phyloP scores from a whole-genome alignment of 2,113 vertebrate genomes.

The Stigmatopora nigra region DNA sequence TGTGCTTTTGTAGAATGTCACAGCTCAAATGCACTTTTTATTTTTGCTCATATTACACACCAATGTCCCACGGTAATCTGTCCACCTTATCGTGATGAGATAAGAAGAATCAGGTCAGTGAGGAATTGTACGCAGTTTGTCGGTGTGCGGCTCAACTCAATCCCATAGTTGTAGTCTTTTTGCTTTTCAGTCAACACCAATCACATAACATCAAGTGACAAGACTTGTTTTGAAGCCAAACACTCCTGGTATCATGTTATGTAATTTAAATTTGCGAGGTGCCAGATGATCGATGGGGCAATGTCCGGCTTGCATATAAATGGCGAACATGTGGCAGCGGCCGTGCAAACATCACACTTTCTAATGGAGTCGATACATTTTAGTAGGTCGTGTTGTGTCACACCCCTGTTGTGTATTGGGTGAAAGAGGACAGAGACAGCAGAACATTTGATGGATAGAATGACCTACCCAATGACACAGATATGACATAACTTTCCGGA shows the following conservation, averaged over 20 bases:
- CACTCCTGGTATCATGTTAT: constrained; percentile 43
- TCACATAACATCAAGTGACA: constrained; percentile 58
- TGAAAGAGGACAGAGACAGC: constrained; percentile 19
- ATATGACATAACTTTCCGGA: constrained; percentile 45
- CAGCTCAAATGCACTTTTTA: constrained; percentile 6
- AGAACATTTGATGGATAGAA: constrained; percentile 32
- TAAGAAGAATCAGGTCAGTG: constrained; percentile 51
- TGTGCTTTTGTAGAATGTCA: not conserved
- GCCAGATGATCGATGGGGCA: constrained; percentile 23
- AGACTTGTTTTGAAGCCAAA: constrained; percentile 49
- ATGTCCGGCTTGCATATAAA: constrained; percentile 13
- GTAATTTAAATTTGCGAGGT: constrained; percentile 44
- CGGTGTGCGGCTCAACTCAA: constrained; percentile 33
- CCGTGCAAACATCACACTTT: not conserved
- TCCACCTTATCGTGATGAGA: constrained; percentile 34
- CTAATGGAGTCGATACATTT: constrained; percentile 24
- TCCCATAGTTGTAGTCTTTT: constrained; percentile 38
- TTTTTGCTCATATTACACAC: constrained; percentile 6
- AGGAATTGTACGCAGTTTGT: constrained; percentile 37
- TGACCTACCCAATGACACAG: constrained; percentile 31
- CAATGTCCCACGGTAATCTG: constrained; percentile 31
- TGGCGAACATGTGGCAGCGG: constrained; percentile 1
- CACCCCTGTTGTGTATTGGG: constrained; percentile 3
- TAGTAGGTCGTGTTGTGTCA: constrained; percentile 22
- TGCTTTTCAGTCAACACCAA: constrained; percentile 57